Conservation (phyloP, 2,888 invertebrate genomes). For the Ethmia dodecea region DNA sequence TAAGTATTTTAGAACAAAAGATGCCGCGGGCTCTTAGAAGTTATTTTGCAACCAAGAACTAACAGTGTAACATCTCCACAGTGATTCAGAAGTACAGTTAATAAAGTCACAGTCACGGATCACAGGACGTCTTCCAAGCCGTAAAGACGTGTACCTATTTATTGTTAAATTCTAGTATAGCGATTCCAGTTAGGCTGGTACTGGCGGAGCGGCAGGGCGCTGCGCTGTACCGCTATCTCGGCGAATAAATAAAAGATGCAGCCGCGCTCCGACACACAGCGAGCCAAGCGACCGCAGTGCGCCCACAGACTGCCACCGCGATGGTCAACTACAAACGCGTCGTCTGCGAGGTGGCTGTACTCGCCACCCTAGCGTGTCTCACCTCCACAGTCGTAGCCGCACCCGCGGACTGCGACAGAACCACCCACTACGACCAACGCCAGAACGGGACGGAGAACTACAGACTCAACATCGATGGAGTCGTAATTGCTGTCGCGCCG, state of each 20-base stretch:
- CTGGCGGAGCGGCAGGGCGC: constrained; percentile 33
- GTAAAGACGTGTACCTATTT: constrained; percentile 31
- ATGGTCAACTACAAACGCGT: constrained; percentile 73
- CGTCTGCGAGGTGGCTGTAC: constrained; percentile 51
- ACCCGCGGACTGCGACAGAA: constrained; percentile 31
- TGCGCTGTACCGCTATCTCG: constrained; percentile 70
- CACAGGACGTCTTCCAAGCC: too few species aligned
- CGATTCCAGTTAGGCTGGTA: constrained; percentile 61
- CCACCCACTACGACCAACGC: constrained; percentile 81
- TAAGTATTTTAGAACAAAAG: too few species aligned
- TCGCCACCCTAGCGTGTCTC: constrained; percentile 28
- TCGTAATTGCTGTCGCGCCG: constrained; percentile 82
- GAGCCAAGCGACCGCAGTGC: constrained; percentile 53
- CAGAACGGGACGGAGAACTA: constrained; percentile 89
- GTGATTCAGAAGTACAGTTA: too few species aligned
- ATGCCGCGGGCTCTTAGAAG: too few species aligned
- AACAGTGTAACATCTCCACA: too few species aligned
- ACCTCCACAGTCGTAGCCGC: constrained; percentile 40
- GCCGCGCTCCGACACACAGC: constrained; percentile 61
- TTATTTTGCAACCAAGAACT: too few species aligned
- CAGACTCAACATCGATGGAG: constrained; percentile 82
- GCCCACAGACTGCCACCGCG: constrained; percentile 44
- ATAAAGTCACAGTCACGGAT: too few species aligned
- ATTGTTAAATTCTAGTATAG: constrained; percentile 44
- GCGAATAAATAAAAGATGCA: constrained; percentile 75